Evolutionary conservation across 1,140 invertebrate genomes (phyloP).

Genomic region (Eufriesea mexicana): DNA sequence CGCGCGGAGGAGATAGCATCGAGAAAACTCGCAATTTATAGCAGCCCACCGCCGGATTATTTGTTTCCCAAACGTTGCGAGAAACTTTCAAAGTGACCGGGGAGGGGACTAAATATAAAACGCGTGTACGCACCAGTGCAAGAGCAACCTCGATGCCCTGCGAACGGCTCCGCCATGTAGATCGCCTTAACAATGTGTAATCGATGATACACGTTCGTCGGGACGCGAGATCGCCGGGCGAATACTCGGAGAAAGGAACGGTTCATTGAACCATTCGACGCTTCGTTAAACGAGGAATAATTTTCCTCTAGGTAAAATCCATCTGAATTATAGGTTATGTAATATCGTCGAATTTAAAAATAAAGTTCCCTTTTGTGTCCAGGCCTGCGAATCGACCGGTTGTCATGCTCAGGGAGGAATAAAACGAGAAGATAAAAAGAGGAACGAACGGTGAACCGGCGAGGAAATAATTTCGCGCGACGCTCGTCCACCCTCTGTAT

Average conservation of each 20-base stretch:
- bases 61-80: constrained; percentile 18
- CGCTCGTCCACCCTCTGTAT: background rate
- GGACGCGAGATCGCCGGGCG: constrained; percentile 1
- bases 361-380: background rate
- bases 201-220: constrained; percentile 27
- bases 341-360: constrained; percentile 28
- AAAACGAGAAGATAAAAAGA: background rate
- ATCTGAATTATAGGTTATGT: constrained; percentile 25
- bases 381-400: constrained; percentile 8
- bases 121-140: background rate
- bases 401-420: constrained; percentile 11
- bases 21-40: constrained; percentile 1
- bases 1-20: background rate
- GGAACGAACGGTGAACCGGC: background rate
- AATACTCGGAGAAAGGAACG: constrained; percentile 25
- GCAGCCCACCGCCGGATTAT: background rate
- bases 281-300: constrained; percentile 7
- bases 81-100: background rate
- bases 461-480: background rate
- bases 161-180: background rate
- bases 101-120: constrained; percentile 32
- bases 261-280: constrained; percentile 39
- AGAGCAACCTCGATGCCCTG: constrained; percentile 8
- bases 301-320: background rate
- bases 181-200: constrained; percentile 41